phyloP scores from a whole-genome alignment of 2,797 vertebrate genomes.

The Kryptopterus vitreolus region DNA sequence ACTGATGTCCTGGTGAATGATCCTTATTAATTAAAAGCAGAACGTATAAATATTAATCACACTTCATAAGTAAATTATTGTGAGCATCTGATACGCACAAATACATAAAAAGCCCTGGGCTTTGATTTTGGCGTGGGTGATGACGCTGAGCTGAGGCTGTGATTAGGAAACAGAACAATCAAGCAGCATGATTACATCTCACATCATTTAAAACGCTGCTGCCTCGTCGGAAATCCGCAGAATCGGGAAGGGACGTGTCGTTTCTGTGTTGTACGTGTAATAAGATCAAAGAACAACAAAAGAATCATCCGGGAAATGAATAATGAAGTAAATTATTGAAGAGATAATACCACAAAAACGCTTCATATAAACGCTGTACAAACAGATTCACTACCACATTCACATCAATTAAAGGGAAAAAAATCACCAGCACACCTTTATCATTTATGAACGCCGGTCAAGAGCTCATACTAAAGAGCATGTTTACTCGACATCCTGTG shows the following conservation, averaged over 20 bases:
- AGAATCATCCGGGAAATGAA: background rate
- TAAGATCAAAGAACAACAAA: slow-evolving; percentile 37
- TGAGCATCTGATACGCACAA: slow-evolving; percentile 41
- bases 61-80: slow-evolving; percentile 53
- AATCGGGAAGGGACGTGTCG: slow-evolving; percentile 17
- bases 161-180: slow-evolving; percentile 69
- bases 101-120: slow-evolving; percentile 56
- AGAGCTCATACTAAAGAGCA: background rate
- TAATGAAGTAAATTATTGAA: background rate
- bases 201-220: slow-evolving; percentile 47
- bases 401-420: slow-evolving; percentile 70
- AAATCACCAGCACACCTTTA: background rate
- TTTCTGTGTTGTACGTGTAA: slow-evolving; percentile 32
- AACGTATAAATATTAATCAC: slow-evolving; percentile 40
- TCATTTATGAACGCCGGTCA: background rate
- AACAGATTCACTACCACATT: slow-evolving; percentile 51
- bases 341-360: background rate
- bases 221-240: slow-evolving; percentile 12
- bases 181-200: slow-evolving; percentile 64
- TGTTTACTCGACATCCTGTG: background rate
- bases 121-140: slow-evolving; percentile 64
- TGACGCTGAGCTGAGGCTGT: slow-evolving; percentile 50
- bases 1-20: slow-evolving; percentile 34
- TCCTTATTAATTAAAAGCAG: slow-evolving; percentile 36
- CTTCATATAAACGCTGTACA: background rate